Percentiles rank a stretch among this genome's conserved stretches.
These are phyloP conservation scores for Psilopogon haemacephalus DNA, from an alignment of 2,113 vertebrate genomes.

Conservation along the genomic window DNA sequence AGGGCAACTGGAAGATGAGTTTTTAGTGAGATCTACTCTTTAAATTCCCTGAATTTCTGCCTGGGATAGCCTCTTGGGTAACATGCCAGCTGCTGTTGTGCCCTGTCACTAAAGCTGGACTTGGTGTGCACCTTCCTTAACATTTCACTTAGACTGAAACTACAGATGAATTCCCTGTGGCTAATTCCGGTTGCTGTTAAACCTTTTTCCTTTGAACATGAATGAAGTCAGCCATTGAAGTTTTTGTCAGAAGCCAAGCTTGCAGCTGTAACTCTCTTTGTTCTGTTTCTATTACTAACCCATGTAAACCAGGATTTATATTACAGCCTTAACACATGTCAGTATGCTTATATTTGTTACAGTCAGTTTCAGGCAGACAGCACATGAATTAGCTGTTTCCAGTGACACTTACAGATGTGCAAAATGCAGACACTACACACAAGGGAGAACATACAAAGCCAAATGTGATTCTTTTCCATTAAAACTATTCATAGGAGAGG, in stretches of 20 bases:
- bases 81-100: neutral
- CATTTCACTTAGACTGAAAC: neutral
- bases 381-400: slow-evolving; percentile 22
- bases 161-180: neutral
- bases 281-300: slow-evolving; percentile 4
- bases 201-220: neutral
- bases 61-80: neutral
- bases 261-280: neutral
- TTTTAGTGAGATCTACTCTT: neutral
- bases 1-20: neutral
- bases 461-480: neutral
- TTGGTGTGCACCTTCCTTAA: neutral
- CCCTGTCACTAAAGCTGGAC: neutral
- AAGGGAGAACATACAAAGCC: neutral
- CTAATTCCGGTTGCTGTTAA: neutral
- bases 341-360: neutral
- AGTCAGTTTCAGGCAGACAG: neutral
- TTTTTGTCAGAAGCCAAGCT: neutral
- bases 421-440: neutral
- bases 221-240: neutral
- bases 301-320: neutral
- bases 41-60: neutral
- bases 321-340: neutral
- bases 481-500: neutral
- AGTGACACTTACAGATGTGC: neutral